Percentiles rank a stretch among this genome's conserved stretches.
Evolutionary conservation across 2,797 vertebrate genomes (phyloP).

Genomic region (Poeciliopsis turneri): DNA sequence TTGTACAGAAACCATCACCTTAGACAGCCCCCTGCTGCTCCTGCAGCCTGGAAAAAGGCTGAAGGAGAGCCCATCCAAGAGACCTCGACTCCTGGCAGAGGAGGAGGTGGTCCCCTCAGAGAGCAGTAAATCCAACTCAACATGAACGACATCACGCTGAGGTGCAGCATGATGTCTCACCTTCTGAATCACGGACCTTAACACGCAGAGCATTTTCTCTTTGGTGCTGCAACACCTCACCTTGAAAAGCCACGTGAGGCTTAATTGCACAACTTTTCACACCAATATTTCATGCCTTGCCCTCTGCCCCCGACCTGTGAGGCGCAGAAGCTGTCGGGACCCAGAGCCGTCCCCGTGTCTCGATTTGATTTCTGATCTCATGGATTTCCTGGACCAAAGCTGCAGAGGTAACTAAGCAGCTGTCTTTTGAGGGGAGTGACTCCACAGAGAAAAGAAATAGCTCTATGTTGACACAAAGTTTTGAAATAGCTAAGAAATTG

Average conservation of each 20-base stretch:
- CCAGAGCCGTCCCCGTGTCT: background rate
- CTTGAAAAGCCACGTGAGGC: background rate
- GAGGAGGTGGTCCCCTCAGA: background rate
- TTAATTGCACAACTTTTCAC: background rate
- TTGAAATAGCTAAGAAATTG: background rate
- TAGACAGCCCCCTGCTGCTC: slow-evolving; percentile 2
- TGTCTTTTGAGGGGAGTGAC: background rate
- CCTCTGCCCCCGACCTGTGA: background rate
- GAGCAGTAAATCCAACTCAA: background rate
- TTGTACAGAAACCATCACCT: background rate
- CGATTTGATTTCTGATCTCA: background rate
- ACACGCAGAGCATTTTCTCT: background rate
- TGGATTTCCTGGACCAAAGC: background rate
- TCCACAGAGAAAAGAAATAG: background rate
- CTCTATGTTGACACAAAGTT: background rate
- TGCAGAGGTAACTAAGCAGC: background rate
- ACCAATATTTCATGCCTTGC: background rate
- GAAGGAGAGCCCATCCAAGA: background rate
- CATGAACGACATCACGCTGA: background rate
- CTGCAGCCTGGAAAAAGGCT: background rate
- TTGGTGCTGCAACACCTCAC: background rate
- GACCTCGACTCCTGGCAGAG: background rate
- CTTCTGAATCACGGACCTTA: background rate
- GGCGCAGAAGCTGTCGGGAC: background rate
- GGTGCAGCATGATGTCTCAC: background rate